Conservation (phyloP, 2,797 vertebrate species). For the Cyprinodon diabolis region DNA sequence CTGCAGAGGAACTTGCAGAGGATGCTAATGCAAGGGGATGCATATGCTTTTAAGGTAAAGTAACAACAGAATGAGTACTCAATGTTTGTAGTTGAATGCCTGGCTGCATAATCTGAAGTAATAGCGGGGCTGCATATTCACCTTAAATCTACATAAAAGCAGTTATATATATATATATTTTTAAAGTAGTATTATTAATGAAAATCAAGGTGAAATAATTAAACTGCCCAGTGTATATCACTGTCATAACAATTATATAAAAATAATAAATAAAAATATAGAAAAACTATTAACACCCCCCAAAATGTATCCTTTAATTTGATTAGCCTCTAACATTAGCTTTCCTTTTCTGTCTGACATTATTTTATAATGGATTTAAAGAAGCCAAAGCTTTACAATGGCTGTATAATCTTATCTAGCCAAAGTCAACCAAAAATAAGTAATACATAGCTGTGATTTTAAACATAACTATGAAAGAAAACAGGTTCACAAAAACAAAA, state of each 20-base stretch:
- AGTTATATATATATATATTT: background rate
- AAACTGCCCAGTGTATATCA: too few species aligned
- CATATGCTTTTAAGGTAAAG: constrained; percentile 56
- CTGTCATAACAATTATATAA: background rate
- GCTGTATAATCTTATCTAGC: constrained; percentile 37
- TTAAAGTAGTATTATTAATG: background rate
- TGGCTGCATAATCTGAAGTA: constrained; percentile 28
- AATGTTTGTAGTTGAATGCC: constrained; percentile 32
- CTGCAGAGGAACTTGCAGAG: constrained; percentile 55
- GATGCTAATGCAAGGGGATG: constrained; percentile 70
- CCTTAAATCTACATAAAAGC: constrained; percentile 16
- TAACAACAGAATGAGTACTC: constrained; percentile 41
- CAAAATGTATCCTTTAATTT: background rate
- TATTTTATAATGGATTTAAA: constrained; percentile 8
- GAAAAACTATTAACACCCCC: background rate
- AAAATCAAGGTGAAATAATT: too few species aligned
- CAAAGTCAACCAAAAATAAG: constrained; percentile 49
- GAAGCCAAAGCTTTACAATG: constrained; percentile 42
- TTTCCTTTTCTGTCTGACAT: constrained; percentile 23
- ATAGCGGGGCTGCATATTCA: constrained; percentile 26
- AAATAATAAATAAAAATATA: background rate
- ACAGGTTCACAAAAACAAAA: constrained; percentile 65
- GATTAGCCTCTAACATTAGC: background rate
- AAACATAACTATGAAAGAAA: constrained; percentile 55
- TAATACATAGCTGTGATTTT: constrained; percentile 64